Evolutionary conservation across 2,888 invertebrate genomes (phyloP), one percentile per base, ranked within the genome.

Genomic region (Eristalis pertinax): DNA sequence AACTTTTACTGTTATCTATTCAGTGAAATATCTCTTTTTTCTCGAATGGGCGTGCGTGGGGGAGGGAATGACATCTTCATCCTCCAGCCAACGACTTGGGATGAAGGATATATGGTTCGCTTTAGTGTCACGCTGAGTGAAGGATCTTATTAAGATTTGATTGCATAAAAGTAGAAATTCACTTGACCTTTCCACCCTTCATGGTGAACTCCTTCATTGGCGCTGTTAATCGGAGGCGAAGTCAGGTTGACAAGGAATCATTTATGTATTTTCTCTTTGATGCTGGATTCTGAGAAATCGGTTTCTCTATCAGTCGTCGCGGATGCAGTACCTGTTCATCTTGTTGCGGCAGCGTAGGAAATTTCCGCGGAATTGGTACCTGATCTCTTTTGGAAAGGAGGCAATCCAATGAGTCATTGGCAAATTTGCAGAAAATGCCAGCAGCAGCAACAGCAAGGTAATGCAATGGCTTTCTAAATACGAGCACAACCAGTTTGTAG

Each of bases 1-100:
- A 79, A 72, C 58, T 80, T 84, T 75, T 67, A 60, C 63, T 72
- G 63, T 76, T 87, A 87, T 87, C 87, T 87, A 1, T 83, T 83
- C 76, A 32, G 69, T 68, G 41, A 41, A 75, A 79, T 73, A 73
- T n/a, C 24, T 82, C 32, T 50, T 58, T 29, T 32, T 74, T 19
- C 19, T n/a, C 8, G 41, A 38, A 24, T n/a, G 24, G 13, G 22
- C 13, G 13, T 13, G 4, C 19, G 56, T 3, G 8, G 64, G 29
- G 26, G 11, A 2, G 19, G 11, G 2, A 22, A 38, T 7, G 38
- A 65, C 60, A 69, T 67, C 63, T 50, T 50, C 50, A 19, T 50
- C 50, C 50, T 29, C 15, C n/a, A n/a, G 26, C 56, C 73, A 68
- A 73, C 60, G 70, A 65, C 32, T 35, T n/a, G 69, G 32, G 65